Conservation (phyloP, 1,140 invertebrate genomes). For the Olivierus martensii region DNA sequence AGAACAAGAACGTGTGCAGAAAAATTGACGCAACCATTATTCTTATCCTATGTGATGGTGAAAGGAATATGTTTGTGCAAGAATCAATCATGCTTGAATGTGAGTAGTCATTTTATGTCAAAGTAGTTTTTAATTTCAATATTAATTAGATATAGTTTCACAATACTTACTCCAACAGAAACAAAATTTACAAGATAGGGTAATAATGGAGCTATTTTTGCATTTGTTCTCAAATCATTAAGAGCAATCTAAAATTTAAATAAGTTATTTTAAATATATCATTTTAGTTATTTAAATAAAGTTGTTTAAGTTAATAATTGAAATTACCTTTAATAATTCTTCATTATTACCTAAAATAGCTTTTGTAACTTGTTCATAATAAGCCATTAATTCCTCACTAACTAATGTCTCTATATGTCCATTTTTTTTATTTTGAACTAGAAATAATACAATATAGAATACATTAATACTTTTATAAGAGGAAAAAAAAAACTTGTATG, state of each 20-base stretch:
- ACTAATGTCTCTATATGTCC: neutral
- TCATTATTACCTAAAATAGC: constrained; percentile 26
- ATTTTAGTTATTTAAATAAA: neutral
- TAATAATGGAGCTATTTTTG: constrained; percentile 26
- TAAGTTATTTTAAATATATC: neutral
- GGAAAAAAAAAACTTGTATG: too few species aligned
- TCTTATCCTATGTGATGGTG: too few species aligned
- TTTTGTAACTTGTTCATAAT: constrained; percentile 29
- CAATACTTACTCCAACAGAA: constrained; percentile 27
- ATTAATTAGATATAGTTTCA: neutral
- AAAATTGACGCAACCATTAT: too few species aligned
- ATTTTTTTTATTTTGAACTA: too few species aligned
- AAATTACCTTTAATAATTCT: constrained; percentile 17
- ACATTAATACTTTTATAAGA: too few species aligned
- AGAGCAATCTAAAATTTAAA: constrained; percentile 25
- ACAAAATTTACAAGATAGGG: constrained; percentile 31
- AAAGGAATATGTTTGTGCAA: too few species aligned
- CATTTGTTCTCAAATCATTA: constrained; percentile 25
- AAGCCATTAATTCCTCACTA: constrained; percentile 23
- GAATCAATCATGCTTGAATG: too few species aligned
- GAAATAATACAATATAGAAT: too few species aligned
- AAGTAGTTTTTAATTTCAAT: too few species aligned
- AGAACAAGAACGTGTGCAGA: too few species aligned
- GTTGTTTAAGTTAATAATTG: neutral
- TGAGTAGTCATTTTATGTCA: too few species aligned